phyloP scores from a whole-genome alignment of 2,797 vertebrate species.

The Sphaeramia orbicularis region DNA sequence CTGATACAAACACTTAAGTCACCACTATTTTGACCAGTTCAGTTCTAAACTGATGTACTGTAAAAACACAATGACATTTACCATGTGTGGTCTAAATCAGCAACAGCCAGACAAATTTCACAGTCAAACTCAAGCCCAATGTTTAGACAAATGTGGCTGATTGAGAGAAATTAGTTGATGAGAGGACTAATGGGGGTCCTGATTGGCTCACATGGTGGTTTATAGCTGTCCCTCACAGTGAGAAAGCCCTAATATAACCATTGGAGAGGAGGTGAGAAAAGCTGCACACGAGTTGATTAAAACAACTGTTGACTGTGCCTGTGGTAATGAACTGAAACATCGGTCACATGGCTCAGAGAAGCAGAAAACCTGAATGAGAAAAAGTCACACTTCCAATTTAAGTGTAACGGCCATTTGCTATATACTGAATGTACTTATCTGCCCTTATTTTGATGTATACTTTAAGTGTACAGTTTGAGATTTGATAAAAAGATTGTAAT shows the following conservation, averaged over 20 bases:
- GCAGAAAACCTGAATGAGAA: slow-evolving; percentile 6
- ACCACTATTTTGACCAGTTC: background rate
- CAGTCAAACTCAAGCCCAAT: slow-evolving; percentile 77
- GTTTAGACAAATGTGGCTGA: slow-evolving; percentile 78
- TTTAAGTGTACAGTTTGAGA: no score
- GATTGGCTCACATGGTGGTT: slow-evolving; percentile 73
- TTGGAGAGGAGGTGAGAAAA: slow-evolving; percentile 85
- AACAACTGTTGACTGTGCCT: slow-evolving; percentile 81
- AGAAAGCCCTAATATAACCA: slow-evolving; percentile 77
- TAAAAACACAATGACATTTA: background rate
- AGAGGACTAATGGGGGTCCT: slow-evolving; percentile 69
- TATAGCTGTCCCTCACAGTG: slow-evolving; percentile 75
- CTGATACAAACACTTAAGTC: slow-evolving; percentile 1
- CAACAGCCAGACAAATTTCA: slow-evolving; percentile 66
- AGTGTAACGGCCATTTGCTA: no score
- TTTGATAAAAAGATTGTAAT: no score
- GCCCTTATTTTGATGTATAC: background rate
- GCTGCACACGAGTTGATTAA: slow-evolving; percentile 80
- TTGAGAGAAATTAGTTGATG: slow-evolving; percentile 70
- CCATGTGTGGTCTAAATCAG: slow-evolving; percentile 57
- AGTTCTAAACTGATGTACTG: background rate
- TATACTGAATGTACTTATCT: no score
- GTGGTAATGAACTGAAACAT: slow-evolving; percentile 82
- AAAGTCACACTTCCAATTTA: no score
- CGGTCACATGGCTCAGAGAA: slow-evolving; percentile 49